These are phyloP conservation scores for Taxidea taxus DNA, from an alignment of 2,113 vertebrate species.

Conservation along the genomic window DNA sequence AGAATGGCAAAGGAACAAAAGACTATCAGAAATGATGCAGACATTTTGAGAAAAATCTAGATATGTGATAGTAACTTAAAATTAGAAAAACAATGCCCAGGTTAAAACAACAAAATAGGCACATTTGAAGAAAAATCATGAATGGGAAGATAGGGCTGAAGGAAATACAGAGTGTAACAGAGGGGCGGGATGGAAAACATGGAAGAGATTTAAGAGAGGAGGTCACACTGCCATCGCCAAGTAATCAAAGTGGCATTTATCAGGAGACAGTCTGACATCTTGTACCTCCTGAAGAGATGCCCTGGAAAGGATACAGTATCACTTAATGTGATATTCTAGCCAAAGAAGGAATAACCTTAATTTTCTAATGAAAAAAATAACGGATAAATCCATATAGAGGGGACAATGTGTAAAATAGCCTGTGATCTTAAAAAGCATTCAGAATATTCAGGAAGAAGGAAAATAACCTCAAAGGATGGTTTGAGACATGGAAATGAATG, in stretches of 20 bases:
- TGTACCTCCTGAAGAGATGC: background rate
- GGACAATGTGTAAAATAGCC: background rate
- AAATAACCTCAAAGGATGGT: background rate
- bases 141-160: background rate
- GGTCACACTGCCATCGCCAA: background rate
- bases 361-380: background rate
- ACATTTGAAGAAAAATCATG: background rate
- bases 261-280: background rate
- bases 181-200: background rate
- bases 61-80: background rate
- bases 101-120: background rate
- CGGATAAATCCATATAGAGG: background rate
- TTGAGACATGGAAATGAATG: background rate
- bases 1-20: background rate
- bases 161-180: background rate
- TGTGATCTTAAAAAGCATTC: background rate
- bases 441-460: background rate
- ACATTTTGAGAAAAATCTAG: background rate
- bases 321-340: background rate
- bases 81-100: background rate
- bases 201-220: background rate
- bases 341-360: background rate
- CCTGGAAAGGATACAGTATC: background rate
- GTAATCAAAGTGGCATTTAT: background rate
- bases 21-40: background rate